These are phyloP conservation scores for Laothoe populi DNA, from an alignment of 2,888 invertebrate genomes.

Conservation along the genomic window DNA sequence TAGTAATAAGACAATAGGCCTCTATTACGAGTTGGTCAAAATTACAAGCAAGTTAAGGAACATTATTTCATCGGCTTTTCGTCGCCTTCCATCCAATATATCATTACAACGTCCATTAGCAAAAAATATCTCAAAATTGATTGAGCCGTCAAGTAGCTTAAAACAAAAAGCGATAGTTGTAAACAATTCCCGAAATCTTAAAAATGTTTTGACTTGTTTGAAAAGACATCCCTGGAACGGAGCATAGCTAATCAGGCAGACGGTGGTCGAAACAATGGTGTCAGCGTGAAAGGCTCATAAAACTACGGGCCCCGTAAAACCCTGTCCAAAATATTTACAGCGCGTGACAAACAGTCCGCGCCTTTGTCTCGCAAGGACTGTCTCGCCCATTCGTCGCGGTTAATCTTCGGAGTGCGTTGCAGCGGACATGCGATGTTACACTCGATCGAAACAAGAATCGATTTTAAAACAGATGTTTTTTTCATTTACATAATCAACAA, in stretches of 20 bases:
- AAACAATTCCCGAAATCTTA: constrained; percentile 43
- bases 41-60: background rate
- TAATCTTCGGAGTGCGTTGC: constrained; percentile 62
- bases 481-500: constrained; percentile 24
- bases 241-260: constrained; percentile 72
- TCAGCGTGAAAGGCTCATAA: constrained; percentile 79
- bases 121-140: constrained; percentile 33
- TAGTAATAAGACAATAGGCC: constrained; percentile 2
- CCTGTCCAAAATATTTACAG: constrained; percentile 82
- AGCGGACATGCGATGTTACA: constrained; percentile 61
- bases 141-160: constrained; percentile 33
- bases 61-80: constrained; percentile 21
- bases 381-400: constrained; percentile 74
- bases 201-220: constrained; percentile 41
- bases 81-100: constrained; percentile 13
- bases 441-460: constrained; percentile 51
- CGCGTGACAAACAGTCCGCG: constrained; percentile 75
- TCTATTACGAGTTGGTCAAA: constrained; percentile 14
- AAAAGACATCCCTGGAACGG: constrained; percentile 52
- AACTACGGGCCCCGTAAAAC: constrained; percentile 74
- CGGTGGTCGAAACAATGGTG: constrained; percentile 70
- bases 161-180: constrained; percentile 29
- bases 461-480: constrained; percentile 37
- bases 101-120: constrained; percentile 32
- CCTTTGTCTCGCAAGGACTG: constrained; percentile 74